Evolutionary conservation across 2,113 vertebrate species (phyloP).

Genomic region (Oryzias celebensis): DNA sequence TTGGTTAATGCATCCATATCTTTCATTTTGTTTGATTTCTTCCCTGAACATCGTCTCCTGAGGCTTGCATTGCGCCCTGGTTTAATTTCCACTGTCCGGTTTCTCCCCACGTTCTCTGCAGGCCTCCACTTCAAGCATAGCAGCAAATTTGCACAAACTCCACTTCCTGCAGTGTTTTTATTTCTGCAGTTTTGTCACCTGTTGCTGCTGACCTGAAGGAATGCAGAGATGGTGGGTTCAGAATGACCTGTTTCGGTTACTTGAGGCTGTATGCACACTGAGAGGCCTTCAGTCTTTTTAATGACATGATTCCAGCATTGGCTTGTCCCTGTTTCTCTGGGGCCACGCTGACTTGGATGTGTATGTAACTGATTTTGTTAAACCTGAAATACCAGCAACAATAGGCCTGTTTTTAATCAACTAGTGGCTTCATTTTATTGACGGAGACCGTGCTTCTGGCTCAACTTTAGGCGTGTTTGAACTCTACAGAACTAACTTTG

Average conservation of each 20-base stretch:
- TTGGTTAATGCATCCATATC: too few relatives aligned
- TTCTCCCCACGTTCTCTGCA: constrained; percentile 31
- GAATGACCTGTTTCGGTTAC: constrained; percentile 27
- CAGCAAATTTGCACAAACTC: constrained; percentile 17
- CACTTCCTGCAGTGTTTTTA: constrained; percentile 26
- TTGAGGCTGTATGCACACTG: constrained; percentile 26
- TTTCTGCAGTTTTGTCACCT: constrained; percentile 51
- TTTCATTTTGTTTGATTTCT: too few relatives aligned
- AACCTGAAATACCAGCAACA: not conserved
- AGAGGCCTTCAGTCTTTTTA: constrained; percentile 49
- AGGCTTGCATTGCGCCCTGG: constrained; percentile 16
- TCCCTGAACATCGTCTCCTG: constrained; percentile 45
- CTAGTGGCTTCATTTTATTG: constrained; percentile 1
- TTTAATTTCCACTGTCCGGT: constrained; percentile 53
- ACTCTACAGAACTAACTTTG: too few relatives aligned
- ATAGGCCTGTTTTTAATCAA: not conserved
- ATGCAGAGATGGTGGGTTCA: constrained; percentile 43
- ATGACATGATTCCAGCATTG: constrained; percentile 48
- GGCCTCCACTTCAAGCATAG: constrained; percentile 25
- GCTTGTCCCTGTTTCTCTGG: constrained; percentile 26
- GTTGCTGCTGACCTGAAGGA: constrained; percentile 48
- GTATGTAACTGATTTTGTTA: constrained; percentile 2
- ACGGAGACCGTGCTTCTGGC: not conserved
- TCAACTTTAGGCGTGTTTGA: not conserved
- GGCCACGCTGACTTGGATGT: constrained; percentile 18